Conservation (phyloP, 2,113 vertebrate genomes). For the Piprites chloris region DNA sequence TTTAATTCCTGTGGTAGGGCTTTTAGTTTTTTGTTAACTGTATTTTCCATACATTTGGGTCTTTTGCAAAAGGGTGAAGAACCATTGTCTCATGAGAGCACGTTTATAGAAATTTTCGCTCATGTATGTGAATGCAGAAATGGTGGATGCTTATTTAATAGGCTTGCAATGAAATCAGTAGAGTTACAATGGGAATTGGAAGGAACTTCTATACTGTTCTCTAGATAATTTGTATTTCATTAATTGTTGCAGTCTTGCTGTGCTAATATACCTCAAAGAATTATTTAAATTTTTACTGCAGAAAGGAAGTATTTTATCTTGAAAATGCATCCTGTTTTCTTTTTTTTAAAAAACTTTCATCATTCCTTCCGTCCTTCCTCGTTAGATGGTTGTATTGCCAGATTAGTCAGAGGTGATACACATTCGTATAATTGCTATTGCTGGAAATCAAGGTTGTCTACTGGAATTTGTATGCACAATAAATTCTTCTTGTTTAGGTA, state of each 20-base stretch:
- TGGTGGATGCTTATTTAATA: background rate
- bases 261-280: background rate
- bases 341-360: too few species aligned
- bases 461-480: background rate
- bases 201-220: background rate
- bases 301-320: background rate
- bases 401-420: constrained; percentile 5
- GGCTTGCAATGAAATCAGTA: background rate
- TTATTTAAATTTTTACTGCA: background rate
- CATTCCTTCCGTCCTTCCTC: constrained; percentile 24
- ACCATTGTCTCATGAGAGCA: background rate
- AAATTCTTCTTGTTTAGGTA: constrained; percentile 32
- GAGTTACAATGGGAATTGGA: background rate
- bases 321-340: background rate
- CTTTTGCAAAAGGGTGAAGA: background rate
- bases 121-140: background rate
- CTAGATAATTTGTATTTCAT: background rate
- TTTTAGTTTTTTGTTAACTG: background rate
- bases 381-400: constrained; percentile 22
- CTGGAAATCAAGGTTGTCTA: constrained; percentile 1
- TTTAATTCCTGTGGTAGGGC: background rate
- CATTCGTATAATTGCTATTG: background rate
- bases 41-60: background rate
- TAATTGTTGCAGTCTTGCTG: background rate
- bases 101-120: background rate